Conservation (phyloP, 1,140 invertebrate species). For the Adelges cooleyi region DNA sequence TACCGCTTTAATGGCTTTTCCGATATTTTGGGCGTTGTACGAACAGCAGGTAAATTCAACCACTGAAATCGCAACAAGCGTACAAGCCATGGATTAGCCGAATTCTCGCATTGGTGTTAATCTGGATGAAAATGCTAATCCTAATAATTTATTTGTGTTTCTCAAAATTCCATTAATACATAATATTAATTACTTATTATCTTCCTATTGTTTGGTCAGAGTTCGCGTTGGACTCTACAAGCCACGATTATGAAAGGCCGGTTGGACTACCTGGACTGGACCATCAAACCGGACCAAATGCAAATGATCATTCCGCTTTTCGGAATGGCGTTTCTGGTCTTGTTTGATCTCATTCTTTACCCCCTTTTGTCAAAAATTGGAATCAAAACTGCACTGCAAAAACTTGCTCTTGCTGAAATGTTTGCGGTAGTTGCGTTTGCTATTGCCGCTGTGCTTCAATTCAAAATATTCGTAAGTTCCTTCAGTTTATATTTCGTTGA, state of each 20-base stretch:
- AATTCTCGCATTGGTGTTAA: no score
- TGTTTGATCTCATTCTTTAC: conserved; percentile 56
- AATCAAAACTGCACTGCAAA: conserved; percentile 43
- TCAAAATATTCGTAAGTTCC: conserved; percentile 36
- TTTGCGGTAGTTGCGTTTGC: conserved; percentile 54
- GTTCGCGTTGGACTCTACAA: conserved; percentile 47
- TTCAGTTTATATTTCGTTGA: not conserved
- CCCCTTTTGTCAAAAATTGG: conserved; percentile 34
- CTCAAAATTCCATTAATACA: no score
- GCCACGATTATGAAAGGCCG: conserved; percentile 57
- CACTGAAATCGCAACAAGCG: no score
- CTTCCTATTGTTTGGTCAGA: conserved; percentile 35
- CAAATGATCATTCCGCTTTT: conserved; percentile 67
- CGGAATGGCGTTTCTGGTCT: conserved; percentile 62
- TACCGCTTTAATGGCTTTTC: conserved; percentile 65
- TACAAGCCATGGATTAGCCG: no score
- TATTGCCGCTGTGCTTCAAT: conserved; percentile 53
- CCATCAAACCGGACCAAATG: conserved; percentile 66
- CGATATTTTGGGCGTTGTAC: conserved; percentile 78
- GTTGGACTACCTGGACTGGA: conserved; percentile 41
- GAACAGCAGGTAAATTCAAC: conserved; percentile 75
- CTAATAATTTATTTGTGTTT: no score
- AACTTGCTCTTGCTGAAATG: conserved; percentile 51
- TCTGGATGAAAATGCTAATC: no score
- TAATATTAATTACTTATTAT: no score